These are phyloP conservation scores for Caenorhabditis wallacei DNA, from an alignment of 2,888 invertebrate genomes.

Conservation along the genomic window DNA sequence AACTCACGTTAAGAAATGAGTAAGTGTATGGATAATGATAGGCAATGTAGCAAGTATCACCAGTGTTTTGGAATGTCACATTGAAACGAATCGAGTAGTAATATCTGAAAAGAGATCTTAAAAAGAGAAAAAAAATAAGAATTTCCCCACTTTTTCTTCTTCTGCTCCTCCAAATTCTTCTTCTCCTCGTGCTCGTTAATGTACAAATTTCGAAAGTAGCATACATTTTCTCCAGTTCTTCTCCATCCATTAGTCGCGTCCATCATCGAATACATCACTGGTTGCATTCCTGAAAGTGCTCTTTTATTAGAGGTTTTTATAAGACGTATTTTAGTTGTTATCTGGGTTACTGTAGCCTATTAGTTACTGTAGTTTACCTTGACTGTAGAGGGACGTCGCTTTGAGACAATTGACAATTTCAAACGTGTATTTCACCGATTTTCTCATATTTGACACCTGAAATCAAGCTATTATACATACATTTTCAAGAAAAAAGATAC, in stretches of 20 bases:
- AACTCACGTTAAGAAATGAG: conserved; percentile 88
- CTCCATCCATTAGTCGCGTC: conserved; percentile 88
- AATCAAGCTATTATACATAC: too few species aligned
- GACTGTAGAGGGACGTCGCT: conserved; percentile 91
- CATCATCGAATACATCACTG: conserved; percentile 90
- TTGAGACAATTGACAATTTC: conserved; percentile 93
- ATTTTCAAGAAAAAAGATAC: too few species aligned
- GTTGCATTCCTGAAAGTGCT: conserved; percentile 88
- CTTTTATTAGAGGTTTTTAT: background rate
- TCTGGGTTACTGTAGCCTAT: too few species aligned
- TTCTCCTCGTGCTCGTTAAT: conserved; percentile 69
- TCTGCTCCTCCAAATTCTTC: conserved; percentile 63
- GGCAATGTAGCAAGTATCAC: conserved; percentile 91
- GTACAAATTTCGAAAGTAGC: conserved; percentile 89
- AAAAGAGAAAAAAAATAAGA: background rate
- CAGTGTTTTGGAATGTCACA: conserved; percentile 88
- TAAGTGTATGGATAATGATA: conserved; percentile 93
- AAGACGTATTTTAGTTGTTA: too few species aligned
- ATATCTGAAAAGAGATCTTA: conserved; percentile 55
- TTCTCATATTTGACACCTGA: conserved; percentile 88
- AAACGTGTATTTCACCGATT: conserved; percentile 88
- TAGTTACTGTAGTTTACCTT: conserved; percentile 85
- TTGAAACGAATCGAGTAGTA: conserved; percentile 91
- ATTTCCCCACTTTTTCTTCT: conserved; percentile 50
- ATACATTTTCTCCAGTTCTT: conserved; percentile 89